Conservation (phyloP, 2,113 vertebrate species). For the Danionella cerebrum region DNA sequence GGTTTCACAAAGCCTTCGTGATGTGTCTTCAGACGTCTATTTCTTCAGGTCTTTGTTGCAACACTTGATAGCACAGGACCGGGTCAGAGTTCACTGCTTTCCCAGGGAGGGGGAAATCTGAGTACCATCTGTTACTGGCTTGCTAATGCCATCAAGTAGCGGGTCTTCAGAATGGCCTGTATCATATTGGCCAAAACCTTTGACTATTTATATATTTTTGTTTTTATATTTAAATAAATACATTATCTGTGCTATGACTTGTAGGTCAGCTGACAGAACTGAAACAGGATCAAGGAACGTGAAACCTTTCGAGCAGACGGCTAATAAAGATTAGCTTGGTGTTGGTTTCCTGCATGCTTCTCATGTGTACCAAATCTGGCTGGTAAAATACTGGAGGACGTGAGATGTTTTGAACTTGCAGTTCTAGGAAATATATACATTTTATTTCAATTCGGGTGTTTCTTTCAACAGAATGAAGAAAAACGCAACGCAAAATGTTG, state of each 20-base stretch:
- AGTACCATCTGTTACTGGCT: not conserved
- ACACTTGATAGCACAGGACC: constrained; percentile 5
- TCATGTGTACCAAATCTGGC: not conserved
- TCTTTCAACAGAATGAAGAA: no score
- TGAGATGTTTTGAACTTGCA: no score
- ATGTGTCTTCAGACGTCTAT: not conserved
- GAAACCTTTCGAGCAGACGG: not conserved
- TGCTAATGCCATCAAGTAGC: not conserved
- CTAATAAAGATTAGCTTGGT: not conserved
- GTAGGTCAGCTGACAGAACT: not conserved
- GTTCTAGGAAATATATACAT: no score
- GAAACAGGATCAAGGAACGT: not conserved
- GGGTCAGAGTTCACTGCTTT: constrained; percentile 40
- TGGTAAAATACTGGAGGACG: no score
- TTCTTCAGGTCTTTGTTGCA: not conserved
- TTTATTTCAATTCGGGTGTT: no score
- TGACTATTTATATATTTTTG: no score
- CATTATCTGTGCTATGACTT: no score
- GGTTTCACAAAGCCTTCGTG: not conserved
- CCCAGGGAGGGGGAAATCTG: constrained; percentile 14
- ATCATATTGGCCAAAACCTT: no score
- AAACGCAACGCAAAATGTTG: no score
- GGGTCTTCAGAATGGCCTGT: no score
- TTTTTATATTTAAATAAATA: no score
- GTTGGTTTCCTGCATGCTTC: not conserved